Base-by-base conservation (phyloP, 2,113 vertebrate species). In the Lophochroa leadbeateri region DNA sequence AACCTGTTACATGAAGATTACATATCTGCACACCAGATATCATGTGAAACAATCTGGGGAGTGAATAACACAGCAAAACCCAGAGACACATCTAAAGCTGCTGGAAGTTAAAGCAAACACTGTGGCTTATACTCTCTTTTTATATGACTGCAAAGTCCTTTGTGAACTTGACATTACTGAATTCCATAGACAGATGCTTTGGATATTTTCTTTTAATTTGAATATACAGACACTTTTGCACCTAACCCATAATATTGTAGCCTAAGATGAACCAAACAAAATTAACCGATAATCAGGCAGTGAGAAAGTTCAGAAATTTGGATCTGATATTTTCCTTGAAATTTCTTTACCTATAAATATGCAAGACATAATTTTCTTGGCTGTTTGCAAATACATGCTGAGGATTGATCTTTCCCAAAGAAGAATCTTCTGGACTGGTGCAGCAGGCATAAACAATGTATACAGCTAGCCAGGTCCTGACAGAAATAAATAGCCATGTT, bases 241-340 rank as follows among this genome's bases (percentile, higher is more conserved):
- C 9, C 23, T 67, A 70, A 55, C 7, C 23, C 13, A 39, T 15
- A 23, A 33, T 58, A n/a, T 2, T n/a, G 13, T 29, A 49, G 14
- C 21, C 37, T 47, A 53, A 77, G 17, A 58, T 46, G 43, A 86
- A 47, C 2, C 3, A 61, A 74, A 77, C 2, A 28, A 82, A 90
- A 75, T 0, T 11, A 77, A 33, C 3, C 10, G 16, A 63, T 11
- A 84, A 31, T 0, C 1, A 0, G 14, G 6, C 16, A 86, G 43
- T 46, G 15, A 78, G 20, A 28, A 81, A 70, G 16, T 57, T 91
- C n/a, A 46, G 57, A 74, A 78, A 64, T 68, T 63, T 55, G 27
- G 6, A 43, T 83, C n/a, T 67, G 28, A 13, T 63, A 13, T 63
- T 74, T 81, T 70, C 23, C 57, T 67, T 46, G 29, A 18, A 16